Percentiles rank a stretch among this genome's conserved stretches.
These are phyloP conservation scores for Cichladusa arquata DNA, from an alignment of 2,113 vertebrate genomes.

Conservation along the genomic window DNA sequence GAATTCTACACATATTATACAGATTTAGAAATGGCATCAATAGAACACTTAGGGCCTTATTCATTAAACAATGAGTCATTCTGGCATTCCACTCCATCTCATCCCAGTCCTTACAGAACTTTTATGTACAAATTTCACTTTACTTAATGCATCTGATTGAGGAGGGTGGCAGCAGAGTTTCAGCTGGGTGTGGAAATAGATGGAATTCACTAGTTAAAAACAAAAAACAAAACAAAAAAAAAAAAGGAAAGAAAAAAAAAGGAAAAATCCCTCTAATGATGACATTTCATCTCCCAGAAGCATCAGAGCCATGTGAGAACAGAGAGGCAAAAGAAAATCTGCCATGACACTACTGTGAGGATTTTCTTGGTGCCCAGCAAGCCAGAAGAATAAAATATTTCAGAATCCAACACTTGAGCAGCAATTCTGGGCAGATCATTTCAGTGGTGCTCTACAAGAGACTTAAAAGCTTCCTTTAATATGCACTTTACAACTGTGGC, in stretches of 20 bases:
- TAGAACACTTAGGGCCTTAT: conserved; percentile 69
- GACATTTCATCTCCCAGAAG: background rate
- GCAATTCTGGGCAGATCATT: background rate
- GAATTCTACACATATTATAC: conserved; percentile 66
- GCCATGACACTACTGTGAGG: background rate
- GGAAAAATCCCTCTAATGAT: background rate
- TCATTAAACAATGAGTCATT: conserved; percentile 70
- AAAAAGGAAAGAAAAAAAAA: fast-evolving
- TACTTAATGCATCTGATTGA: background rate
- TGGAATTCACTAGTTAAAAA: background rate
- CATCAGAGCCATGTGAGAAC: background rate
- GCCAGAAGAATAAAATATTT: background rate
- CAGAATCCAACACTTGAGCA: background rate
- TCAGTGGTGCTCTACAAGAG: background rate
- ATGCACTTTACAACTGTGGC: background rate
- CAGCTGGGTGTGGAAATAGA: conserved; percentile 1
- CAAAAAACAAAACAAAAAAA: too few species aligned
- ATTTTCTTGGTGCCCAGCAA: background rate
- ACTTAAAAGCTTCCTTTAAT: background rate
- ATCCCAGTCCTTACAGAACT: conserved; percentile 48
- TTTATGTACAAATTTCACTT: conserved; percentile 28
- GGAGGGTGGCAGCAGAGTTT: background rate
- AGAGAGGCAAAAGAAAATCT: background rate
- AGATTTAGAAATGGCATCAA: conserved; percentile 52
- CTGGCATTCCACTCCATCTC: conserved; percentile 46